A percentile compares a stretch with the other conserved stretches of the same genome.
These are phyloP conservation scores for Hermaeophaga mercurialis DNA, from an alignment of 2,888 invertebrate genomes.

Conservation along the genomic window DNA sequence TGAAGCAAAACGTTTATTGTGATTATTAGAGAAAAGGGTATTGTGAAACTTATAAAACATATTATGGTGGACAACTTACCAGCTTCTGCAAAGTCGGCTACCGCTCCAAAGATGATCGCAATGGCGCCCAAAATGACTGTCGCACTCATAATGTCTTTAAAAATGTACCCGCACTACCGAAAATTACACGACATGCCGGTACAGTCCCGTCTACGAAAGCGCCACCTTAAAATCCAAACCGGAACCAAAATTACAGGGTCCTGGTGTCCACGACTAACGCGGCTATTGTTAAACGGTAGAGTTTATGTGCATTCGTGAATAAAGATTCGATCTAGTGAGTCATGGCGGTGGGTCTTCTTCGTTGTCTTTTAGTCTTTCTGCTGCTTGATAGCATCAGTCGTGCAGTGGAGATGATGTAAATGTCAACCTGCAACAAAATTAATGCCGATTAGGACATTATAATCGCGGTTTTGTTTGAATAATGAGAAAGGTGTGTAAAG, in stretches of 20 bases:
- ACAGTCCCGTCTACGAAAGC: slow-evolving; percentile 10
- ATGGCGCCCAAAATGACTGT: slow-evolving; percentile 10
- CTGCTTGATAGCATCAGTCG: slow-evolving; percentile 35
- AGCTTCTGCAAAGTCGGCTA: slow-evolving; percentile 2
- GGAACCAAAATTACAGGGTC: not conserved
- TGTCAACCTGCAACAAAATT: slow-evolving; percentile 41
- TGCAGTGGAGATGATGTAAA: slow-evolving; percentile 32
- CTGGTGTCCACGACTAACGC: not conserved
- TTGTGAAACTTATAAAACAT: too few relatives aligned
- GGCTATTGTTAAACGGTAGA: not conserved
- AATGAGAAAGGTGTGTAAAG: slow-evolving; percentile 1
- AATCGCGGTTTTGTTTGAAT: slow-evolving; percentile 2
- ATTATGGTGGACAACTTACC: slow-evolving; percentile 22
- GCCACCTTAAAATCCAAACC: slow-evolving; percentile 7
- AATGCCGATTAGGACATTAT: slow-evolving; percentile 15
- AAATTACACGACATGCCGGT: slow-evolving; percentile 40
- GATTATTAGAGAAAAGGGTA: too few relatives aligned
- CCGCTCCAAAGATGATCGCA: slow-evolving; percentile 8
- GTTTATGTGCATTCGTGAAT: slow-evolving; percentile 35
- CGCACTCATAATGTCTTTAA: slow-evolving; percentile 12
- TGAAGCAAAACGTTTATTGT: too few relatives aligned
- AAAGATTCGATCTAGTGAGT: slow-evolving; percentile 39
- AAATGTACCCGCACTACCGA: slow-evolving; percentile 41
- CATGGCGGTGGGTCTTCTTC: slow-evolving; percentile 27
- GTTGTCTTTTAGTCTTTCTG: slow-evolving; percentile 27